Conservation (phyloP, 37 sponge, comb jelly and placozoan species). For the Hexactinellida sp. region DNA sequence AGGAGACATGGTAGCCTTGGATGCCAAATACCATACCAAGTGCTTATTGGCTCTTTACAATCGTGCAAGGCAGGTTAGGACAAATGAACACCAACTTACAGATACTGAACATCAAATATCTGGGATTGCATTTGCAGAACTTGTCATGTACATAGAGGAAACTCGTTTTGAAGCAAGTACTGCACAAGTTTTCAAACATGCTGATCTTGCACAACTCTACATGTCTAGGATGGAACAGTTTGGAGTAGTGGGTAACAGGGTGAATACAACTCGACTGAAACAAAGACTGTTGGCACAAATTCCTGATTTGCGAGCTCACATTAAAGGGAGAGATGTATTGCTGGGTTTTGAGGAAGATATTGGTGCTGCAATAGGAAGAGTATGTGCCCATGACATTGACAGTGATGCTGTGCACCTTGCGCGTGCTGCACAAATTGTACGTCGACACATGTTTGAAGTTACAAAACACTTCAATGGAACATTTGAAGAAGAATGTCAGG, state of each 20-base stretch:
- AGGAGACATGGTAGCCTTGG: neutral
- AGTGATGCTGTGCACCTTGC: conserved; percentile 28
- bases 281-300: conserved; percentile 17
- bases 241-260: neutral
- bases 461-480: neutral
- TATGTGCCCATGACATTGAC: conserved; percentile 22
- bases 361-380: conserved; percentile 20
- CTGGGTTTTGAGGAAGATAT: conserved; percentile 22
- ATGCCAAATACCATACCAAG: neutral
- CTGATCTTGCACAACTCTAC: conserved; percentile 18
- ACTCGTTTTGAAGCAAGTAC: too few species aligned
- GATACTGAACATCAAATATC: neutral
- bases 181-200: conserved; percentile 21
- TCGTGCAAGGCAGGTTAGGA: neutral
- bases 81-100: neutral
- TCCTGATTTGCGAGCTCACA: conserved; percentile 25
- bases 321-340: conserved; percentile 19
- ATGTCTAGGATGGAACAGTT: conserved; percentile 19
- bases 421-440: conserved; percentile 23
- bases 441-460: neutral
- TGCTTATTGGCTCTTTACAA: neutral
- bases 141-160: too few species aligned
- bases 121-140: too few species aligned
- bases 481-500: too few species aligned
- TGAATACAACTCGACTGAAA: neutral